Evolutionary conservation across 1,140 invertebrate species (phyloP).

Genomic region (Lepidotrigona ventralis): DNA sequence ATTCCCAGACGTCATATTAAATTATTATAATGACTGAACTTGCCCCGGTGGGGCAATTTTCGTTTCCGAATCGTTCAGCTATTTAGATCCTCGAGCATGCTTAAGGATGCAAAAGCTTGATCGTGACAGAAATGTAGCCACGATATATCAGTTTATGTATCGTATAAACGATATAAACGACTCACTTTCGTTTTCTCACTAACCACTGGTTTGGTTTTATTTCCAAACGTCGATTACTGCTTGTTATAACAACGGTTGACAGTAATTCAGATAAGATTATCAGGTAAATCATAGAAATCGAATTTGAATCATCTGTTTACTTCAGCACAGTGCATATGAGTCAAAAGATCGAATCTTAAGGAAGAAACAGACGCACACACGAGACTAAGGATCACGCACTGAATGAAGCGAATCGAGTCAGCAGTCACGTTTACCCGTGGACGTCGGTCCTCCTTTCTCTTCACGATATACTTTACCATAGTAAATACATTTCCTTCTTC

Average conservation of each 20-base stretch:
- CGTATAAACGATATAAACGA: background rate
- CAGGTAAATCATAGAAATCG: background rate
- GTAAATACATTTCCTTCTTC: slow-evolving; percentile 68
- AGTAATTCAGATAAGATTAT: background rate
- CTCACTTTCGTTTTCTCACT: slow-evolving; percentile 29
- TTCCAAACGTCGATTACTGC: background rate
- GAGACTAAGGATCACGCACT: slow-evolving; percentile 74
- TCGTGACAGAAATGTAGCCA: background rate
- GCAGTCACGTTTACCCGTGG: slow-evolving; percentile 40
- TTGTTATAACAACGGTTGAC: background rate
- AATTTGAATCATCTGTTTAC: background rate
- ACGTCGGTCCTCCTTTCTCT: slow-evolving; percentile 73
- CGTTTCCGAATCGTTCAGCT: slow-evolving; percentile 21
- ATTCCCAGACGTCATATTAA: slow-evolving; percentile 37
- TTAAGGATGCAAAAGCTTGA: background rate
- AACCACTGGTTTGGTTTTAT: background rate
- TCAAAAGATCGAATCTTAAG: background rate
- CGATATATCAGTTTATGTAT: slow-evolving; percentile 6
- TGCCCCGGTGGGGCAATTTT: slow-evolving; percentile 7
- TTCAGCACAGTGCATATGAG: background rate
- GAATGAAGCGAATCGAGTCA: slow-evolving; percentile 73
- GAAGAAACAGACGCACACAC: slow-evolving; percentile 37
- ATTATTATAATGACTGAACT: slow-evolving; percentile 19
- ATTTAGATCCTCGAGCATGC: slow-evolving; percentile 31
- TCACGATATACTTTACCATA: slow-evolving; percentile 54